Percentiles rank a stretch among this genome's conserved stretches.
Evolutionary conservation across 1,140 invertebrate genomes (phyloP).

Genomic region (Cecropterus lyciades): DNA sequence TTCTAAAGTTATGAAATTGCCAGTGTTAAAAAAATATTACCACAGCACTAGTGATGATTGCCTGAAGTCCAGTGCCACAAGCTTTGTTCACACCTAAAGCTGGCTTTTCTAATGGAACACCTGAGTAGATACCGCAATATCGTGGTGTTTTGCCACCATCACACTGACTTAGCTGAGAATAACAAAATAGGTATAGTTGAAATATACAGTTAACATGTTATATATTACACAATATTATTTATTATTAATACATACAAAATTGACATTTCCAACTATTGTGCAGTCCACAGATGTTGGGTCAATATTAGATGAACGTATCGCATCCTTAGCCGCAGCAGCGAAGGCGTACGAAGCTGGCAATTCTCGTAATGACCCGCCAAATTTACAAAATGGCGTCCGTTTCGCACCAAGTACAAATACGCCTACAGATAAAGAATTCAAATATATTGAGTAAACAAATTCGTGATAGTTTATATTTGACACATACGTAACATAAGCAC

Average conservation of each 20-base stretch:
- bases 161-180: constrained; percentile 72
- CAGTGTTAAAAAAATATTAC: constrained; percentile 49
- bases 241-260: constrained; percentile 61
- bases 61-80: constrained; percentile 69
- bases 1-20: no score
- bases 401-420: constrained; percentile 72
- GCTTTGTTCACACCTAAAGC: constrained; percentile 74
- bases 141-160: constrained; percentile 75
- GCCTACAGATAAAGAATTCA: constrained; percentile 60
- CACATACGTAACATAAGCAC: constrained; percentile 6
- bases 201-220: no score
- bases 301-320: constrained; percentile 57
- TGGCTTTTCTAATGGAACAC: constrained; percentile 65
- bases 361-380: constrained; percentile 65
- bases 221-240: no score
- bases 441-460: no score
- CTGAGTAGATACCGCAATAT: constrained; percentile 70
- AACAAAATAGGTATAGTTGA: constrained; percentile 3
- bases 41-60: constrained; percentile 58
- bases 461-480: no score
- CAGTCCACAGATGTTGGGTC: constrained; percentile 57
- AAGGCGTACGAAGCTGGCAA: constrained; percentile 62
- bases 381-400: constrained; percentile 71
- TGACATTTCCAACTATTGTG: constrained; percentile 70
- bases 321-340: constrained; percentile 67